Percentiles rank a stretch among this genome's conserved stretches.
Conservation (phyloP, 2,888 invertebrate genomes). For the Leucophenga montana region DNA sequence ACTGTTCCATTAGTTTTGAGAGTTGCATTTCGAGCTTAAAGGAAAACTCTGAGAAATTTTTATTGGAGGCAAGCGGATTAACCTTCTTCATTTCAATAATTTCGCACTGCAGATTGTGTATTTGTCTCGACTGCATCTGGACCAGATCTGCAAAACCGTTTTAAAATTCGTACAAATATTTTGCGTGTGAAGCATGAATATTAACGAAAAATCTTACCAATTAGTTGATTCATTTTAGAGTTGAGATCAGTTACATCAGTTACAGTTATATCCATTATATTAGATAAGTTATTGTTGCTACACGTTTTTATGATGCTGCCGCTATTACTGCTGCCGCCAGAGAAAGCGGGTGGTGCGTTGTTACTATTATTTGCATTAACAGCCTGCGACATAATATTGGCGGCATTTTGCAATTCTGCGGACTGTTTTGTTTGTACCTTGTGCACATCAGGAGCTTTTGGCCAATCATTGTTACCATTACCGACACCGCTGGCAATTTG, state of each 20-base stretch:
- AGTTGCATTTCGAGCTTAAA: constrained; percentile 71
- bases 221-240: constrained; percentile 67
- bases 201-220: constrained; percentile 55
- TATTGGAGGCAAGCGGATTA: constrained; percentile 9
- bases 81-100: constrained; percentile 63
- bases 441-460: constrained; percentile 62
- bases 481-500: constrained; percentile 41
- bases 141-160: constrained; percentile 72
- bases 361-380: constrained; percentile 59
- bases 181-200: background rate
- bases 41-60: constrained; percentile 59
- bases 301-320: constrained; percentile 40
- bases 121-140: constrained; percentile 74
- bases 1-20: constrained; percentile 71
- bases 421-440: constrained; percentile 65
- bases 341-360: constrained; percentile 54
- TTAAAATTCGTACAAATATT: background rate
- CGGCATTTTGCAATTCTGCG: constrained; percentile 68
- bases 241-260: constrained; percentile 57
- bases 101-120: constrained; percentile 73
- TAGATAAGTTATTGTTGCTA: constrained; percentile 39
- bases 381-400: constrained; percentile 70
- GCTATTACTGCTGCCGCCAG: constrained; percentile 39
- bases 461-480: constrained; percentile 48
- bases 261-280: constrained; percentile 18